Conservation (phyloP, 2,888 invertebrate genomes). For the Synanthedon vespiformis region DNA sequence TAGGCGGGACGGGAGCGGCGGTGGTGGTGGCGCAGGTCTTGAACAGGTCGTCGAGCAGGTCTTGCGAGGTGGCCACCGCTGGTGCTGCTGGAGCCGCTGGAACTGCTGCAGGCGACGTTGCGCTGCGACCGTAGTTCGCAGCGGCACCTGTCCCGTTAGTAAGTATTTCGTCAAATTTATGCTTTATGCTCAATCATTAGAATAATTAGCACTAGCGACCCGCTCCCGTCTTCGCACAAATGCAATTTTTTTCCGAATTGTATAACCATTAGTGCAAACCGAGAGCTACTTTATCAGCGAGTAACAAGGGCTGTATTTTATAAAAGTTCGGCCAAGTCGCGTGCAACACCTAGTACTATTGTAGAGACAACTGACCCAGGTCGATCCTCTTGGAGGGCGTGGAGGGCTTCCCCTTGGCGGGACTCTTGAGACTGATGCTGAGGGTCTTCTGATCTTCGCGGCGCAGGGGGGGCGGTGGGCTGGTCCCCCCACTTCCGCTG, state of each 20-base stretch:
- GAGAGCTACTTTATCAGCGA: no score
- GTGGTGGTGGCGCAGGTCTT: conserved; percentile 58
- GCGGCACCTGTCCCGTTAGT: conserved; percentile 35
- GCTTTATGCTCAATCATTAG: no score
- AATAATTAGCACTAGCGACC: no score
- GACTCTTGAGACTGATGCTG: conserved; percentile 44
- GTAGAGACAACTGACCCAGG: conserved; percentile 38
- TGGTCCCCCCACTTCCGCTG: background rate
- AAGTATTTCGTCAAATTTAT: background rate
- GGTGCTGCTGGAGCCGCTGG: conserved; percentile 2
- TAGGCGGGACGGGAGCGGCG: conserved; percentile 4
- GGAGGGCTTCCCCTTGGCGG: conserved; percentile 25
- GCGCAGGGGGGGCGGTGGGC: background rate
- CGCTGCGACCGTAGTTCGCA: conserved; percentile 34
- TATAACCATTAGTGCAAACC: no score
- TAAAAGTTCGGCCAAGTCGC: no score
- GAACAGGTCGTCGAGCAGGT: conserved; percentile 69
- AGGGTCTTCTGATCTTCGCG: conserved; percentile 14
- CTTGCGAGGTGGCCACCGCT: conserved; percentile 29
- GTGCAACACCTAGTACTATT: no score
- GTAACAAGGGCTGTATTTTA: no score
- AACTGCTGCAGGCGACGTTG: conserved; percentile 7
- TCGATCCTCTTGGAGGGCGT: conserved; percentile 69
- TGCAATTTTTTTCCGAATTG: no score
- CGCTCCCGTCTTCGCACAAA: no score